Evolutionary conservation across 2,797 vertebrate species (phyloP).

Genomic region (Pitangus sulphuratus): DNA sequence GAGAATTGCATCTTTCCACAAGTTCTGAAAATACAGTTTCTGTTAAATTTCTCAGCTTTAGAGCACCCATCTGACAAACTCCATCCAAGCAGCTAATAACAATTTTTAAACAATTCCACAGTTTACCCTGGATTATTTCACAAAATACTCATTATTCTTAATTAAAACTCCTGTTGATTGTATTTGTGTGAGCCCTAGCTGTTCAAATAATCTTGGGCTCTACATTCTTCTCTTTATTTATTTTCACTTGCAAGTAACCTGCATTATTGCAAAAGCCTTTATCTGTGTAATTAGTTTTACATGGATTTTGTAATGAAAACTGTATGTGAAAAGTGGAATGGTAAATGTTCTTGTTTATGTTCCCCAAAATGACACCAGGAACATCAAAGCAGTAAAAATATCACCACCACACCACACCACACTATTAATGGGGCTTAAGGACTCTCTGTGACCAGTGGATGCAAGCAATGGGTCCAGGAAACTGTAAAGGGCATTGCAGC

Average conservation of each 20-base stretch:
- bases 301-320: conserved; percentile 11
- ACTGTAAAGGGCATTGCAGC: background rate
- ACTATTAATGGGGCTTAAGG: background rate
- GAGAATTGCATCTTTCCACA: background rate
- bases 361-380: background rate
- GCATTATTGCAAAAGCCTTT: background rate
- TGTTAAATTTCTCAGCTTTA: background rate
- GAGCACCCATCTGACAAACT: background rate
- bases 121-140: background rate
- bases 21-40: conserved; percentile 15
- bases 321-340: background rate
- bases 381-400: background rate
- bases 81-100: background rate
- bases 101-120: background rate
- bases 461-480: background rate
- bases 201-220: background rate
- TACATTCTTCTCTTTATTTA: background rate
- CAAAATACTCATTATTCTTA: background rate
- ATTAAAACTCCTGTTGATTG: background rate
- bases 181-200: background rate
- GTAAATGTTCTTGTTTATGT: background rate
- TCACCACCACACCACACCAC: background rate
- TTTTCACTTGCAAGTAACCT: conserved; percentile 9
- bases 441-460: background rate
- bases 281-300: conserved; percentile 48